phyloP scores from a whole-genome alignment of 1,140 invertebrate genomes.

The Drosophila santomea region DNA sequence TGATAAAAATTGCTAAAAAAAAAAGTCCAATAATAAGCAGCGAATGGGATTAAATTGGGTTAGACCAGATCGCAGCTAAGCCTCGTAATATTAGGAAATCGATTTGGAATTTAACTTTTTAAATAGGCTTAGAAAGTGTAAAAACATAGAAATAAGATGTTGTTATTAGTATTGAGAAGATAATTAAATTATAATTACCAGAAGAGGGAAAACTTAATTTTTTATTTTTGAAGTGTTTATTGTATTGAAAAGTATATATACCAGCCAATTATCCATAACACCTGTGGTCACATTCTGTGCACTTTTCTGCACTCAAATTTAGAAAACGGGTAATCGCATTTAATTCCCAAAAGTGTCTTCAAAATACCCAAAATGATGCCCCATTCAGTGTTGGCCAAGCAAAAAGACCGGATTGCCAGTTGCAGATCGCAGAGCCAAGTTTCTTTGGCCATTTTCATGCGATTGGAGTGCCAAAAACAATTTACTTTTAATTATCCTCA shows the following conservation, averaged over 20 bases:
- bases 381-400: background rate
- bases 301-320: background rate
- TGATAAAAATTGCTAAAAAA: constrained; percentile 66
- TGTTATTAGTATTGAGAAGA: no score
- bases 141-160: background rate
- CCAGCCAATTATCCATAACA: background rate
- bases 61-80: constrained; percentile 15
- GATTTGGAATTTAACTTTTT: constrained; percentile 4
- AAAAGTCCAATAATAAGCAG: constrained; percentile 61
- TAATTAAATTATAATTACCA: no score
- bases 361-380: constrained; percentile 6
- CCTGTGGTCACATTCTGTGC: background rate
- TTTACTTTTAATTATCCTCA: constrained; percentile 62
- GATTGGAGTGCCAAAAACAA: constrained; percentile 51
- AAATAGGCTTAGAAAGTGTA: background rate
- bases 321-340: constrained; percentile 2
- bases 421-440: constrained; percentile 7
- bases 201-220: no score
- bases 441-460: constrained; percentile 35
- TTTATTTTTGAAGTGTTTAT: no score
- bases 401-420: constrained; percentile 21
- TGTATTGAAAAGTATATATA: no score
- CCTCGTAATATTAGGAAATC: constrained; percentile 26
- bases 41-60: constrained; percentile 32
- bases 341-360: constrained; percentile 40